These are phyloP conservation scores for Pampusana beccarii DNA, from an alignment of 2,113 vertebrate species.

Conservation along the genomic window DNA sequence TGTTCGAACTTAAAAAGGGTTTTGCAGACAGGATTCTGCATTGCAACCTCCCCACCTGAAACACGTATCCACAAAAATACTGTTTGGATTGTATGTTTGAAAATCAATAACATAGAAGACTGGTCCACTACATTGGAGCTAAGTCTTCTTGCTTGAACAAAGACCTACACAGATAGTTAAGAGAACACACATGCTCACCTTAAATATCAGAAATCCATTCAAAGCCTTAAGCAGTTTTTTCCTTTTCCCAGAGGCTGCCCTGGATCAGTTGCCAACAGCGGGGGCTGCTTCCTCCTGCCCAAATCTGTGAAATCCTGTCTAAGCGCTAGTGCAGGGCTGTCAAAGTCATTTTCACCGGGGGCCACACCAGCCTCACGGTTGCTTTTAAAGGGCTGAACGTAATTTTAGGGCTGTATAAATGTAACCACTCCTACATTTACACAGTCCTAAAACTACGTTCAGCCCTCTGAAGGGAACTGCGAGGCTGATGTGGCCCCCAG, in stretches of 20 bases:
- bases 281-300: not conserved
- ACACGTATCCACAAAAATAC: not conserved
- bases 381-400: no score
- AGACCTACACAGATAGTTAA: not conserved
- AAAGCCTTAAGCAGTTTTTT: not conserved
- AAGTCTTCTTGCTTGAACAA: not conserved
- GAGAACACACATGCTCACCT: not conserved
- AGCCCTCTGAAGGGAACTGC: no score
- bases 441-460: no score
- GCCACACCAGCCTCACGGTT: no score
- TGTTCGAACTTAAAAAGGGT: not conserved
- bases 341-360: no score
- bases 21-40: not conserved
- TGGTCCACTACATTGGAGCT: not conserved
- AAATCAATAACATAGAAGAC: not conserved
- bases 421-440: no score
- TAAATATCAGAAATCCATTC: not conserved
- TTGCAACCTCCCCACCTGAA: not conserved
- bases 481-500: no score
- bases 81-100: not conserved
- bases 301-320: not conserved
- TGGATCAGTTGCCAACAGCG: not conserved
- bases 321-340: no score
- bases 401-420: no score
- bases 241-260: not conserved